phyloP scores from a whole-genome alignment of 2,797 vertebrate species.

The Nothura maculosa region DNA sequence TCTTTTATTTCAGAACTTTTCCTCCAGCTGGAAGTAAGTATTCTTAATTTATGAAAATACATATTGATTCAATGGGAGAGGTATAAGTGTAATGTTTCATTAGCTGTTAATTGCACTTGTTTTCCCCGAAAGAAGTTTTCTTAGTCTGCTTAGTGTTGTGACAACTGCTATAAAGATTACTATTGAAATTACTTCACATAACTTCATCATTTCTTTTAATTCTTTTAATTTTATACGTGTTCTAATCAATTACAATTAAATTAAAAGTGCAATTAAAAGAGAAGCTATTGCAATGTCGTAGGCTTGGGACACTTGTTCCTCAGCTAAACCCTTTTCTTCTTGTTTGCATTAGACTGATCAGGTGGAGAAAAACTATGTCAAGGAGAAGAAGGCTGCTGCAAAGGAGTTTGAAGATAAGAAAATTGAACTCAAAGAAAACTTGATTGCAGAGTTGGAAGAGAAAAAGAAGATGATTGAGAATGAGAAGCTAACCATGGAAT shows the following conservation, averaged over 20 bases:
- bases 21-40: conserved; percentile 96
- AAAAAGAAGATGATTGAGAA: conserved; percentile 99
- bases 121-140: not conserved
- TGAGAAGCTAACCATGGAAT: conserved; percentile 98
- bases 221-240: too few relatives aligned
- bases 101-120: not conserved
- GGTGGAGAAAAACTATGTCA: conserved; percentile 97
- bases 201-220: not conserved
- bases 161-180: not conserved
- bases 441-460: conserved; percentile 97
- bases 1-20: conserved; percentile 91
- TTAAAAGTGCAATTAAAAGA: not conserved
- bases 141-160: not conserved
- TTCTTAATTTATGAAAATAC: not conserved
- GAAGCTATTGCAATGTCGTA: not conserved
- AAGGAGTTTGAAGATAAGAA: conserved; percentile 99
- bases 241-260: too few relatives aligned
- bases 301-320: not conserved
- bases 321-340: conserved; percentile 22
- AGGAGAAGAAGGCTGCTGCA: conserved; percentile 98
- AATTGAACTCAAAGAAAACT: conserved; percentile 96
- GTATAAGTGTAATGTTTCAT: not conserved
- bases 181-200: not conserved
- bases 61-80: not conserved
- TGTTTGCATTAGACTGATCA: conserved; percentile 90